Conservation (phyloP, 2,888 invertebrate species). For the Rhingia rostrata region DNA sequence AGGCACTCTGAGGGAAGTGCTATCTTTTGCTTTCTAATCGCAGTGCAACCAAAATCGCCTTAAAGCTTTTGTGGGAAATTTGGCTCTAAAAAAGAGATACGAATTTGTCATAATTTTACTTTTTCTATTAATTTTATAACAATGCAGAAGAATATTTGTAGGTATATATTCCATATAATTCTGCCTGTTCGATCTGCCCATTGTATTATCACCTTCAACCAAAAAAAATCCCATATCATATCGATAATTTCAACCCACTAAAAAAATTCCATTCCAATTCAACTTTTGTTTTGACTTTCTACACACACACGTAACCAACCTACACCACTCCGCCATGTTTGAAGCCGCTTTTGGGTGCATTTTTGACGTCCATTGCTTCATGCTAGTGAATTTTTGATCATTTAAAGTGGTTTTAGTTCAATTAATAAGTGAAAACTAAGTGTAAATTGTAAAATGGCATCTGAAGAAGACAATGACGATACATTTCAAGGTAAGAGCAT, state of each 20-base stretch:
- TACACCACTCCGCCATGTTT: slow-evolving; percentile 63
- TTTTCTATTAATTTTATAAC: too few relatives aligned
- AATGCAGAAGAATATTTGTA: too few relatives aligned
- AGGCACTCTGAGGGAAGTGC: too few relatives aligned
- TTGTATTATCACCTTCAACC: slow-evolving; percentile 11
- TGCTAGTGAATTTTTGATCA: slow-evolving; percentile 52
- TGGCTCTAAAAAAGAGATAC: too few relatives aligned
- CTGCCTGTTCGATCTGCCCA: background rate
- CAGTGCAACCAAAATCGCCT: too few relatives aligned
- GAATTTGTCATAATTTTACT: too few relatives aligned
- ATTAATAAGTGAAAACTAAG: slow-evolving; percentile 58
- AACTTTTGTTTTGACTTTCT: slow-evolving; percentile 66
- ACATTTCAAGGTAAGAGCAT: slow-evolving; percentile 90
- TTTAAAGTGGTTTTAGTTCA: slow-evolving; percentile 34
- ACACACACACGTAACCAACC: slow-evolving; percentile 34
- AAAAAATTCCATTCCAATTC: slow-evolving; percentile 42
- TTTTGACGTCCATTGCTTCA: slow-evolving; percentile 68
- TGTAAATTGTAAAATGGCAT: slow-evolving; percentile 86
- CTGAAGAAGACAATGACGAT: slow-evolving; percentile 94
- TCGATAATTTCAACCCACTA: slow-evolving; percentile 8
- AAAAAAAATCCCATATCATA: slow-evolving; percentile 1
- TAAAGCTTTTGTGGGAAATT: too few relatives aligned
- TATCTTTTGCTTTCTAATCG: too few relatives aligned
- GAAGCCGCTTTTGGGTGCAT: slow-evolving; percentile 62
- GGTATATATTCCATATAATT: too few relatives aligned